A percentile compares a stretch with the other conserved stretches of the same genome.
phyloP scores from a whole-genome alignment of 2,797 vertebrate species.

The Echeneis naucrates region DNA sequence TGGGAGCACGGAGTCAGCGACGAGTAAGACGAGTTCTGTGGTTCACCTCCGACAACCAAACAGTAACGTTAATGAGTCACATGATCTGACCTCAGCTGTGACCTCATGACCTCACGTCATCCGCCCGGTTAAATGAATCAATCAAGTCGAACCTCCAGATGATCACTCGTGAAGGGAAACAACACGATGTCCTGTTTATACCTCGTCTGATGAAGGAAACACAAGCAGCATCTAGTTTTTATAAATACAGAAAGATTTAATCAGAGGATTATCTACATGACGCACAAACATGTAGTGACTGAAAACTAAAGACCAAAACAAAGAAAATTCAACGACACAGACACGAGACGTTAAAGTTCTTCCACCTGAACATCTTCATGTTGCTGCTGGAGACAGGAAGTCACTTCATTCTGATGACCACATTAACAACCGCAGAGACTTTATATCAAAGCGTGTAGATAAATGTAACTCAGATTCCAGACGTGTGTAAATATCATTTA shows the following conservation, averaged over 20 bases:
- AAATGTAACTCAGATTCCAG: slow-evolving; percentile 39
- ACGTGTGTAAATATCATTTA: slow-evolving; percentile 46
- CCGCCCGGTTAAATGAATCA: background rate
- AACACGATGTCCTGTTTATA: background rate
- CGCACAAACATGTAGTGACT: background rate
- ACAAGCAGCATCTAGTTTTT: slow-evolving; percentile 34
- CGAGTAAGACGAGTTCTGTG: slow-evolving; percentile 73
- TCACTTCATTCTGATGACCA: too few species aligned
- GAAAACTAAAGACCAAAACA: slow-evolving; percentile 1
- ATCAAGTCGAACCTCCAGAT: too few species aligned
- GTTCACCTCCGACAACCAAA: background rate
- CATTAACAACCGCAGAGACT: background rate
- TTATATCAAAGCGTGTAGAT: slow-evolving; percentile 43
- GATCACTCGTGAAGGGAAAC: background rate
- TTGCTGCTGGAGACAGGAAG: background rate
- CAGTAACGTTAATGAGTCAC: background rate
- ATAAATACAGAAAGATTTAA: background rate
- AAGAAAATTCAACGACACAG: background rate
- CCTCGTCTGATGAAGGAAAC: background rate
- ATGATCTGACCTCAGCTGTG: background rate
- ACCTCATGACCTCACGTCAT: slow-evolving; percentile 9
- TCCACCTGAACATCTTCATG: background rate
- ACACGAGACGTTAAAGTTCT: background rate
- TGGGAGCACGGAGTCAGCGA: slow-evolving; percentile 91
- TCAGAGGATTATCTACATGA: background rate